Evolutionary conservation across 2,797 vertebrate species (phyloP), one percentile per base, ranked within the genome.

Genomic region (Trachops cirrhosus): DNA sequence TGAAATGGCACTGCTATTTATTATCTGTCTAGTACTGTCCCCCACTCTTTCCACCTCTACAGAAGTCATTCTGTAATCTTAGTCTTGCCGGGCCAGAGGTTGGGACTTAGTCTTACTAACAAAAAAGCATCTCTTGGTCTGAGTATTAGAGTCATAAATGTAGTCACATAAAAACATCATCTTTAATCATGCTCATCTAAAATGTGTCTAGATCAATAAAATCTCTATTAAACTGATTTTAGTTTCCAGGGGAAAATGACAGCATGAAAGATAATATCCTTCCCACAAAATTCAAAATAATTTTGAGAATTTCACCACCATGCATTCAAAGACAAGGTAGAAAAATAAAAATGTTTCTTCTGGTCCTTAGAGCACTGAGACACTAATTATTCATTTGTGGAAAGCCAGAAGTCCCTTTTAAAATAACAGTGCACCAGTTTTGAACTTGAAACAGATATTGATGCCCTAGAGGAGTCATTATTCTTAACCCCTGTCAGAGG

Each of bases 381-480:
- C 5, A 50, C 1, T 78, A 97, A 93, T 84, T 86, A 57, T 46
- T 41, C 50, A n/a, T 85, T 89, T 78, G 41, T 75, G 67, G 94
- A 95, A 96, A 67, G 15, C 68, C 57, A 62, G 10, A 93, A 91
- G 14, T 78, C 68, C 48, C 37, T 89, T 86, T 94, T 87, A 67
- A 75, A 97, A 96, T 83, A 21, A 78, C 24, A 57, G 26, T 2
- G 29, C 59, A 1, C 90, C 67, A 7, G 0, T 86, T 97, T 89
- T 89, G 32, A 96, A 24, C 84, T 91, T 86, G 77, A 94, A 96
- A 96, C 52, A 41, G 71, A 86, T 75, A 32, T 70, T 71, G 54
- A 54, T 6, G 54, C 64, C n/a, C 22, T 2, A n/a, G 34, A 59
- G 77, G 89, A 74, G 3, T 91, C 29, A 15, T 95, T 82, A 91